These are phyloP conservation scores for Ariolimax columbianus DNA, from an alignment of 2,888 invertebrate species.

Conservation along the genomic window DNA sequence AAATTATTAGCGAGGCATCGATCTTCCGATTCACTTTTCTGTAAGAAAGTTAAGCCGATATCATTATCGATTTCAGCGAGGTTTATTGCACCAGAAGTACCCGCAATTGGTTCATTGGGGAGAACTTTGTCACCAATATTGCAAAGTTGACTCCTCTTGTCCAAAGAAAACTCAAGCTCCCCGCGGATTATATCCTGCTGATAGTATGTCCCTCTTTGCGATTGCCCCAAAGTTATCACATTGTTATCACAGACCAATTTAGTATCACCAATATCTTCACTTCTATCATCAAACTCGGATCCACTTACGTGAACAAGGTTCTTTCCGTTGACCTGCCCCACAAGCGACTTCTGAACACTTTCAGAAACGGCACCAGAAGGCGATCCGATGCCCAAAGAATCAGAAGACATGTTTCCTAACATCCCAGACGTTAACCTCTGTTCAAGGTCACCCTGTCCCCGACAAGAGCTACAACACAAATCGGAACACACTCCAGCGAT, in stretches of 20 bases:
- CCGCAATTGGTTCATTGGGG: not conserved
- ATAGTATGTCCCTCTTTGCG: too few species aligned
- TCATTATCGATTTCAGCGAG: not conserved
- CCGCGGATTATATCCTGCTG: too few species aligned
- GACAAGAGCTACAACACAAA: not conserved
- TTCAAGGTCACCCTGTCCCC: not conserved
- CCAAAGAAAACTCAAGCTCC: not conserved
- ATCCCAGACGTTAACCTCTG: not conserved
- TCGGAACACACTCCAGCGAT: not conserved
- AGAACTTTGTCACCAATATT: not conserved
- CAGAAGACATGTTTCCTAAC: not conserved
- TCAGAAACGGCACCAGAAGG: not conserved
- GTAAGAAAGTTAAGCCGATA: not conserved
- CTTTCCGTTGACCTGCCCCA: not conserved
- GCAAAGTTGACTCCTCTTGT: not conserved
- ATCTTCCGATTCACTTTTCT: not conserved
- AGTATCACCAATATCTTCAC: not conserved
- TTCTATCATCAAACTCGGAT: too few species aligned
- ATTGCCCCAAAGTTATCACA: not conserved
- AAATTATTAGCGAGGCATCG: not conserved
- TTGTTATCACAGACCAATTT: not conserved
- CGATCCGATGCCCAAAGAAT: not conserved
- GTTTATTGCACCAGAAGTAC: not conserved
- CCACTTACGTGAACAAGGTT: not conserved
- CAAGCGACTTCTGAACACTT: not conserved